These are phyloP conservation scores for Rhagoletis zephyria DNA, from an alignment of 1,140 invertebrate genomes.

Conservation along the genomic window DNA sequence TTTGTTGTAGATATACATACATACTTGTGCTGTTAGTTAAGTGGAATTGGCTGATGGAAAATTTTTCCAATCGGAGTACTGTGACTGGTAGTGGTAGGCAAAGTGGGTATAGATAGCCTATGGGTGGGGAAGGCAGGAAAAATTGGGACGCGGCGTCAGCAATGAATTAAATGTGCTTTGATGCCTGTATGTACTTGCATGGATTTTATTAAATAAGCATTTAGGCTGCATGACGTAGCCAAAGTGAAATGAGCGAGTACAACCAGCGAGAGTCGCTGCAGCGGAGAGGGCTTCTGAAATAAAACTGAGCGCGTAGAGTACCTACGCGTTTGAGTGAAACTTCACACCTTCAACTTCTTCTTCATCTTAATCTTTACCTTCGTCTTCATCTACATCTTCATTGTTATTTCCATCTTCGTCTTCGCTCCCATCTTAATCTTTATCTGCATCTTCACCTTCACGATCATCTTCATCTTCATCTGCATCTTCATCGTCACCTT, in stretches of 20 bases:
- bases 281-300: too few relatives aligned
- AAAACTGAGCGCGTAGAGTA: too few relatives aligned
- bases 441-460: too few relatives aligned
- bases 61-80: neutral
- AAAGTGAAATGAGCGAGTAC: neutral
- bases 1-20: constrained; percentile 2
- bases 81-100: neutral
- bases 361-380: too few relatives aligned
- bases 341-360: too few relatives aligned
- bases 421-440: too few relatives aligned
- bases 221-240: constrained; percentile 31
- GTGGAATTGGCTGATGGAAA: constrained; percentile 31
- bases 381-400: too few relatives aligned
- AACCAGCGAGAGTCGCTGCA: neutral
- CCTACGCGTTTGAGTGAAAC: too few relatives aligned
- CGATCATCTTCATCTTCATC: too few relatives aligned
- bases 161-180: constrained; percentile 10
- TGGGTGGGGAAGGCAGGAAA: neutral
- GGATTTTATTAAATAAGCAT: neutral
- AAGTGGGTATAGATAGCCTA: neutral
- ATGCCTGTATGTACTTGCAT: neutral
- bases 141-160: constrained; percentile 38
- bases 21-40: neutral
- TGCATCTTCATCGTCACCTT: too few relatives aligned
- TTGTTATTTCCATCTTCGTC: too few relatives aligned